Evolutionary conservation across 2,797 vertebrate species (phyloP).

Genomic region (Argentina silus): DNA sequence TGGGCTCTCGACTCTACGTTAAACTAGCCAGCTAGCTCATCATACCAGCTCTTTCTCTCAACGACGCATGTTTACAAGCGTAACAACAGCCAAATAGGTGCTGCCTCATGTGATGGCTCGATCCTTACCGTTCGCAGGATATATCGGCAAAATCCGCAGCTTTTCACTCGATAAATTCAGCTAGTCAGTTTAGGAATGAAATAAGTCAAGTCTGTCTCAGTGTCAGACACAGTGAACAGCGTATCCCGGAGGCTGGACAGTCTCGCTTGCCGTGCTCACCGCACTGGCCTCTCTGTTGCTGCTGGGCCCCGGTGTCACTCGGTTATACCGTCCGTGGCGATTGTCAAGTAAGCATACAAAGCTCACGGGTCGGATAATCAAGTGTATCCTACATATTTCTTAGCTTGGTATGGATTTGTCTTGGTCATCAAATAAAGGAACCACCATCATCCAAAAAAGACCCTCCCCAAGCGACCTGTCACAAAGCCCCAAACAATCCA

Average conservation of each 20-base stretch:
- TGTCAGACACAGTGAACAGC: too few relatives aligned
- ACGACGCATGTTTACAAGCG: too few relatives aligned
- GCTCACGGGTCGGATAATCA: background rate
- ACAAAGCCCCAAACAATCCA: slow-evolving; percentile 50
- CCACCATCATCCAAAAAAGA: slow-evolving; percentile 29
- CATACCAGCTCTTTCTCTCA: too few relatives aligned
- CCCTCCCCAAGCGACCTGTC: slow-evolving; percentile 26
- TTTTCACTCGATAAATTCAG: background rate
- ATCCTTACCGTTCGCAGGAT: slow-evolving; percentile 55
- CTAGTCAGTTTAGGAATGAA: slow-evolving; percentile 37
- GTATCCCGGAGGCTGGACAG: too few relatives aligned
- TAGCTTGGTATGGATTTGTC: background rate
- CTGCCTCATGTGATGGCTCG: background rate
- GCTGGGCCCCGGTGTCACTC: slow-evolving; percentile 59
- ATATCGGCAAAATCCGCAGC: background rate
- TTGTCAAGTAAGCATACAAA: slow-evolving; percentile 13
- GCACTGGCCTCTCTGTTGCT: slow-evolving; percentile 3
- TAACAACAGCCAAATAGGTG: too few relatives aligned
- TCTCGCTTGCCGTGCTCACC: too few relatives aligned
- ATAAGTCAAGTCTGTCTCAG: too few relatives aligned
- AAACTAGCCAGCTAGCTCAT: too few relatives aligned
- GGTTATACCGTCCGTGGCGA: slow-evolving; percentile 16
- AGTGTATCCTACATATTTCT: slow-evolving; percentile 57
- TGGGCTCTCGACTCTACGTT: too few relatives aligned
- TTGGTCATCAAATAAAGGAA: slow-evolving; percentile 21